These are phyloP conservation scores for Caenorhabditis inopinata DNA, from an alignment of 1,140 invertebrate species.

Conservation along the genomic window DNA sequence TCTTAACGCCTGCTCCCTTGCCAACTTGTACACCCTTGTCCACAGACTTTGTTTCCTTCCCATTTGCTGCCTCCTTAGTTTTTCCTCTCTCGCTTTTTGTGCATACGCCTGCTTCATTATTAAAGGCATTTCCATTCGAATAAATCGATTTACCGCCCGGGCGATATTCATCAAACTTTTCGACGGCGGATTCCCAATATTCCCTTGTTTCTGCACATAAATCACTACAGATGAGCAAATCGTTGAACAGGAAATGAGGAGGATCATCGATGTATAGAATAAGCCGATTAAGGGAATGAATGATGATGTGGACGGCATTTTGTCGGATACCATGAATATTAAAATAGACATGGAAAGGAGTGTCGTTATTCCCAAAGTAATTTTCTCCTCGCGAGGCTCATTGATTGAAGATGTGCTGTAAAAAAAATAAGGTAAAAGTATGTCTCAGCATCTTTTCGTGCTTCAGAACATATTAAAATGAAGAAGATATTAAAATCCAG, in stretches of 20 bases:
- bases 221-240: constrained; percentile 45
- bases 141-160: constrained; percentile 33
- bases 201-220: constrained; percentile 33
- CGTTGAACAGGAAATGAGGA: constrained; percentile 46
- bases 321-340: constrained; percentile 53
- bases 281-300: constrained; percentile 52
- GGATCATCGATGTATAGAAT: constrained; percentile 50
- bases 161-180: constrained; percentile 37
- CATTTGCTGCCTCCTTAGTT: constrained; percentile 20
- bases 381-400: constrained; percentile 59
- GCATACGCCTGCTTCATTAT: constrained; percentile 59
- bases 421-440: no score
- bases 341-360: constrained; percentile 52
- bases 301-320: constrained; percentile 51
- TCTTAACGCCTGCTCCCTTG: constrained; percentile 33
- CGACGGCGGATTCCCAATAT: constrained; percentile 35
- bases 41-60: constrained; percentile 40
- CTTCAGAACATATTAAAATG: no score
- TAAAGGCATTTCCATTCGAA: constrained; percentile 60
- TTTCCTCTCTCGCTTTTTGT: constrained; percentile 45
- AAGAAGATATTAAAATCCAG: no score
- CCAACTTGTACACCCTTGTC: constrained; percentile 23
- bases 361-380: constrained; percentile 52
- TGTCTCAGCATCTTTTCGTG: no score
- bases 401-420: constrained; percentile 58